Percentiles rank a stretch among this genome's conserved stretches.
Evolutionary conservation across 2,113 vertebrate species (phyloP).

Genomic region (Antechinus stuartii): DNA sequence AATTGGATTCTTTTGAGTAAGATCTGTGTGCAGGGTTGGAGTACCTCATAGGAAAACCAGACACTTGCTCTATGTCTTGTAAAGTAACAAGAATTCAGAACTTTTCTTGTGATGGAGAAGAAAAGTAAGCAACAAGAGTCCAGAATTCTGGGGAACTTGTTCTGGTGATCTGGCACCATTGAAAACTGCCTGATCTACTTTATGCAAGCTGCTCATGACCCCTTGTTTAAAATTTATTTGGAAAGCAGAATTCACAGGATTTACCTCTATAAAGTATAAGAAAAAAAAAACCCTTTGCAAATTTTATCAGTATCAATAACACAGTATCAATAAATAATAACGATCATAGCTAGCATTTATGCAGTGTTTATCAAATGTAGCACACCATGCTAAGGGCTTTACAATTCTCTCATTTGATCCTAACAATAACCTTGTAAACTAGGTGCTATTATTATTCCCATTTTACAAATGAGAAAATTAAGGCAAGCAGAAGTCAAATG

Average conservation of each 20-base stretch:
- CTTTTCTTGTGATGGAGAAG: background rate
- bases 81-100: background rate
- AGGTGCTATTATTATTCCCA: background rate
- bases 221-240: background rate
- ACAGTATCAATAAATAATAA: background rate
- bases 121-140: background rate
- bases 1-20: background rate
- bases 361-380: background rate
- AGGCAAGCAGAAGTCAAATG: background rate
- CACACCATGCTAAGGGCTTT: background rate
- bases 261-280: background rate
- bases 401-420: background rate
- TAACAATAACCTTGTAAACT: background rate
- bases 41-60: background rate
- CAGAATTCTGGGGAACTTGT: background rate
- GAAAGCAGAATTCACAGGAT: background rate
- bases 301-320: background rate
- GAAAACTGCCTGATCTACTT: background rate
- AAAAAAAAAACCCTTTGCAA: background rate
- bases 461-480: slow-evolving; percentile 34
- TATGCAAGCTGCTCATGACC: background rate
- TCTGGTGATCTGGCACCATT: background rate
- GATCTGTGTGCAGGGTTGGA: background rate
- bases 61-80: background rate
- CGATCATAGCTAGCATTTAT: background rate